phyloP scores from a whole-genome alignment of 2,888 invertebrate species.

The Encarsia formosa region DNA sequence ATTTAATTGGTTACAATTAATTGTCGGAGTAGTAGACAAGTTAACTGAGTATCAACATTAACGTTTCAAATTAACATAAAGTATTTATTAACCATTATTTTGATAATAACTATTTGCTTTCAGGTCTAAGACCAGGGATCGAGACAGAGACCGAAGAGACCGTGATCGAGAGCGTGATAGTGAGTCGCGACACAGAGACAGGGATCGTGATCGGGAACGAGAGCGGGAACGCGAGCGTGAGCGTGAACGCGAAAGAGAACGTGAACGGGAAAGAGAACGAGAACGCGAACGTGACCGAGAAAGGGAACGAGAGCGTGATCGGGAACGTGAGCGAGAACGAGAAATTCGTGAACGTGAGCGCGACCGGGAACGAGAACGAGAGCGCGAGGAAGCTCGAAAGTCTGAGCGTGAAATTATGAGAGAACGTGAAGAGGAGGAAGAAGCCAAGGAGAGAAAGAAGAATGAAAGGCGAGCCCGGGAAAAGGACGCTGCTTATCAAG shows the following conservation, averaged over 20 bases:
- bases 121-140: conserved; percentile 42
- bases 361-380: conserved; percentile 55
- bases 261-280: conserved; percentile 50
- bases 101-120: no score
- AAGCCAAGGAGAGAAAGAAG: conserved; percentile 84
- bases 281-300: conserved; percentile 53
- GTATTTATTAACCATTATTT: no score
- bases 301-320: conserved; percentile 62
- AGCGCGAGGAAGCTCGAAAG: conserved; percentile 56
- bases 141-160: conserved; percentile 55
- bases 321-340: conserved; percentile 60
- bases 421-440: conserved; percentile 86
- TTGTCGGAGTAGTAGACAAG: no score
- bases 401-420: conserved; percentile 62
- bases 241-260: conserved; percentile 51
- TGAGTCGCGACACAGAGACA: conserved; percentile 54
- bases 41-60: no score
- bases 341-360: conserved; percentile 55
- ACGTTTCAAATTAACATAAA: no score
- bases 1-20: no score
- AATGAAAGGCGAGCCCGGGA: conserved; percentile 87
- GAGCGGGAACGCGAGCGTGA: conserved; percentile 37
- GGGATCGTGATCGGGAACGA: conserved; percentile 48
- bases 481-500: conserved; percentile 96
- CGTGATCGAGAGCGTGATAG: conserved; percentile 57